Conservation (phyloP, 2,888 invertebrate species). For the Cerceris ruficornis region DNA sequence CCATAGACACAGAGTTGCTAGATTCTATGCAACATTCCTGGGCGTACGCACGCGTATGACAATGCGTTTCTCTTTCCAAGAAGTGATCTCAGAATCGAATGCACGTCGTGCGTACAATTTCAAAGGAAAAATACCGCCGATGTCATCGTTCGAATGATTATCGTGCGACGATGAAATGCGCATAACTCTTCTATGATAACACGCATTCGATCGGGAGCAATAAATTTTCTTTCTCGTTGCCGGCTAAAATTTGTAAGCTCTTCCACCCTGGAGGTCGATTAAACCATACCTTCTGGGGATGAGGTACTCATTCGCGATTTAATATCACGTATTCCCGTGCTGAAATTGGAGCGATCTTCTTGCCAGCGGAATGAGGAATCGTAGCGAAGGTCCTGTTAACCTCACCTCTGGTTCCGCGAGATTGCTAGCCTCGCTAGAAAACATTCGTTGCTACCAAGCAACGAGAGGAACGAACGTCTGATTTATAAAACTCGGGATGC, state of each 20-base stretch:
- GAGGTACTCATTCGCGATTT: conserved; percentile 39
- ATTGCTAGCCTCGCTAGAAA: conserved; percentile 48
- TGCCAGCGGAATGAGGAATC: conserved; percentile 40
- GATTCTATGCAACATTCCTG: conserved; percentile 26
- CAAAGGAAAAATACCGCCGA: background rate
- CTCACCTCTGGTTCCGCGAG: conserved; percentile 31
- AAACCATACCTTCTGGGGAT: conserved; percentile 33
- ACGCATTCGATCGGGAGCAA: conserved; percentile 30
- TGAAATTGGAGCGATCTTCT: conserved; percentile 59
- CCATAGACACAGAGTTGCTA: conserved; percentile 1
- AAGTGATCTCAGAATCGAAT: conserved; percentile 26
- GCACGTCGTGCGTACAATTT: background rate
- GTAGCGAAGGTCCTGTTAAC: conserved; percentile 48
- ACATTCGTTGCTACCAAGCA: conserved; percentile 5
- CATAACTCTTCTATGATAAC: conserved; percentile 26
- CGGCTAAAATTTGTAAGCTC: conserved; percentile 41
- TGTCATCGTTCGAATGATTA: no score
- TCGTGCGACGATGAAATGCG: background rate
- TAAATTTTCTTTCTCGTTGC: conserved; percentile 49
- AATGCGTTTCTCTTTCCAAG: conserved; percentile 48
- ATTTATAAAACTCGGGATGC: conserved; percentile 55
- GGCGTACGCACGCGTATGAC: conserved; percentile 9
- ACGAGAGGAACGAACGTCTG: conserved; percentile 40
- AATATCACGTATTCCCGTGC: conserved; percentile 56
- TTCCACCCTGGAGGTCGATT: conserved; percentile 40